Conservation (phyloP, 2,888 invertebrate species). For the Hydroisotoma schaefferi region DNA sequence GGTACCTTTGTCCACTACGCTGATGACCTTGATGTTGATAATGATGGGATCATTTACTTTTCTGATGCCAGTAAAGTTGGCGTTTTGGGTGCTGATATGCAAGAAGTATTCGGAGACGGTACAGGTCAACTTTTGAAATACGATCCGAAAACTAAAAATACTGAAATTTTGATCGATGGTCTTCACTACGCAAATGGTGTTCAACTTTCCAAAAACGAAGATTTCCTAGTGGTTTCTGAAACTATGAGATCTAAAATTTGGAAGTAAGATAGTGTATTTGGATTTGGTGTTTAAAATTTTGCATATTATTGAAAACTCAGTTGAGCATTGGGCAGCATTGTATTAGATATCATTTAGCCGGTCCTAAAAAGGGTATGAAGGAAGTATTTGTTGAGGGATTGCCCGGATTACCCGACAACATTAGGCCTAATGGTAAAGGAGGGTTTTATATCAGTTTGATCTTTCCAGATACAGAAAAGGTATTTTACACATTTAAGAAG, state of each 20-base stretch:
- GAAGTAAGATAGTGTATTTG: constrained; percentile 59
- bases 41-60: constrained; percentile 82
- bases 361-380: constrained; percentile 69
- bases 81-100: constrained; percentile 55
- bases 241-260: constrained; percentile 62
- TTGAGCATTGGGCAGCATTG: background rate
- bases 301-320: background rate
- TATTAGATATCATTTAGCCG: constrained; percentile 67
- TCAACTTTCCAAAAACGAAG: constrained; percentile 72
- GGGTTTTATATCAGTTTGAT: constrained; percentile 66
- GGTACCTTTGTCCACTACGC: constrained; percentile 57
- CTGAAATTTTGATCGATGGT: constrained; percentile 69
- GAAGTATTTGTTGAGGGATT: constrained; percentile 75
- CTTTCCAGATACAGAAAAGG: constrained; percentile 52
- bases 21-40: constrained; percentile 71
- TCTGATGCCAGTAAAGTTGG: constrained; percentile 79
- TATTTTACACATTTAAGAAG: constrained; percentile 1
- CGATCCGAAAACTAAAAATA: constrained; percentile 71
- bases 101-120: constrained; percentile 26
- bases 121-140: constrained; percentile 70
- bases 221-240: constrained; percentile 77
- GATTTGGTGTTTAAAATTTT: background rate
- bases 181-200: constrained; percentile 87
- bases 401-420: constrained; percentile 70
- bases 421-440: constrained; percentile 60